Percentiles rank a stretch among this genome's conserved stretches.
Evolutionary conservation across 2,113 vertebrate species (phyloP).

Genomic region (Corythornis cristatus): DNA sequence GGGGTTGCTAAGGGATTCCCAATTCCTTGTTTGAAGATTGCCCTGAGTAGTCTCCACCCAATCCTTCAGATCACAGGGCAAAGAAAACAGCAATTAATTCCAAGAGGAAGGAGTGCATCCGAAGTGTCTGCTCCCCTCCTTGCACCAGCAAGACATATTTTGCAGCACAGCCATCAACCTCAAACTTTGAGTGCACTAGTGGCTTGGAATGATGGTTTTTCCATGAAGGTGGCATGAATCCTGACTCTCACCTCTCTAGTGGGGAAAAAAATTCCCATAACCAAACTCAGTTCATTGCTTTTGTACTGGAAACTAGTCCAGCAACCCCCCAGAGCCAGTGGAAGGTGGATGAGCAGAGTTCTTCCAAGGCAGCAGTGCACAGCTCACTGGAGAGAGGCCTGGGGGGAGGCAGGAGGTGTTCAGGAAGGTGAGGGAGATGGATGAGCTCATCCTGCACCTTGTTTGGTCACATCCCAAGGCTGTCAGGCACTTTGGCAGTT

Average conservation of each 20-base stretch:
- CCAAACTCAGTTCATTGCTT: neutral
- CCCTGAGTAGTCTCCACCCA: neutral
- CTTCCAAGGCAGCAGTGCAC: neutral
- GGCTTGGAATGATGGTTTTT: neutral
- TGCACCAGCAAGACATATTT: neutral
- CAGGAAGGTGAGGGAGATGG: neutral
- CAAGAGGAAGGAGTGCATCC: neutral
- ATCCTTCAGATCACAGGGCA: neutral
- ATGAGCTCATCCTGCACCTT: neutral
- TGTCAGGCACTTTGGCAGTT: neutral
- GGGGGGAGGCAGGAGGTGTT: neutral
- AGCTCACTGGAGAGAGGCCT: neutral
- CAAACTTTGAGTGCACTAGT: neutral
- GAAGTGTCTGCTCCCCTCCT: neutral
- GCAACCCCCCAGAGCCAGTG: neutral
- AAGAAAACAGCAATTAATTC: neutral
- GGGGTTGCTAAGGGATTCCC: neutral
- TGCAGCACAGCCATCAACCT: neutral
- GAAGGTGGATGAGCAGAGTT: neutral
- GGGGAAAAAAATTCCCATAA: neutral
- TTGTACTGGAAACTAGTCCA: neutral
- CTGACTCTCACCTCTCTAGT: neutral
- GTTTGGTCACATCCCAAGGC: neutral
- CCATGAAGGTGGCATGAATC: neutral
- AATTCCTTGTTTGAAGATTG: neutral